Conservation (phyloP, 2,888 invertebrate species). For the Drosophila ustulata region DNA sequence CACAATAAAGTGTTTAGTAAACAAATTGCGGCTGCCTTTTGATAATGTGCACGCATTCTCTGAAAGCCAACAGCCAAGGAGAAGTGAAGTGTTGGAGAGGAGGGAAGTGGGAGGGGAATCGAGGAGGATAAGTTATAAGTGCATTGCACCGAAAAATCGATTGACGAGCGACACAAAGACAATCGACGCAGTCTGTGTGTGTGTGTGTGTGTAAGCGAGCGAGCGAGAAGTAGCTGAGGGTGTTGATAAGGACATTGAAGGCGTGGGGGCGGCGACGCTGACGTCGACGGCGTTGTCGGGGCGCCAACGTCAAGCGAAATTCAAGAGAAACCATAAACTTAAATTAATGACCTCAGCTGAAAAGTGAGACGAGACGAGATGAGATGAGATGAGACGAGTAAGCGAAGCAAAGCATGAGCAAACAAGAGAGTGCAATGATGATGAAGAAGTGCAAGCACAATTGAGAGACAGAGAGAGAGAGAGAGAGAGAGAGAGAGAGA, state of each 20-base stretch:
- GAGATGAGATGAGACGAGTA: conserved; percentile 41
- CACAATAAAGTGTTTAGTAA: conserved; percentile 81
- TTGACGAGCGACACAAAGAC: conserved; percentile 69
- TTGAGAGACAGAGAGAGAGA: conserved; percentile 15
- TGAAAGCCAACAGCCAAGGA: conserved; percentile 27
- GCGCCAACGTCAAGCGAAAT: conserved; percentile 74
- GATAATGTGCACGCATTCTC: conserved; percentile 65
- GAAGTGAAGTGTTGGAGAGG: not conserved
- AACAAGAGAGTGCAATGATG: conserved; percentile 17
- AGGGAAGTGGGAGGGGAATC: not conserved
- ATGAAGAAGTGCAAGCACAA: conserved; percentile 28
- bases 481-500: conserved; percentile 9
- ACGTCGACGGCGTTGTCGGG: conserved; percentile 34
- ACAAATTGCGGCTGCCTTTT: conserved; percentile 78
- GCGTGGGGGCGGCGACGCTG: conserved; percentile 65
- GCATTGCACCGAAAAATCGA: conserved; percentile 80
- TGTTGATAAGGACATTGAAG: conserved; percentile 73
- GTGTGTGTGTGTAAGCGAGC: conserved; percentile 5
- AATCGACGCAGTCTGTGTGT: conserved; percentile 30
- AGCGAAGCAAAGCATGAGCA: conserved; percentile 30
- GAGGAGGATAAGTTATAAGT: conserved; percentile 65
- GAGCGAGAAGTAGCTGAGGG: conserved; percentile 10
- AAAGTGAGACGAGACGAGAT: conserved; percentile 49
- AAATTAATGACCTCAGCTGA: conserved; percentile 81
- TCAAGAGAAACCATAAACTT: conserved; percentile 82